Evolutionary conservation across 1,140 invertebrate genomes (phyloP).

Genomic region (Amyelois transitella): DNA sequence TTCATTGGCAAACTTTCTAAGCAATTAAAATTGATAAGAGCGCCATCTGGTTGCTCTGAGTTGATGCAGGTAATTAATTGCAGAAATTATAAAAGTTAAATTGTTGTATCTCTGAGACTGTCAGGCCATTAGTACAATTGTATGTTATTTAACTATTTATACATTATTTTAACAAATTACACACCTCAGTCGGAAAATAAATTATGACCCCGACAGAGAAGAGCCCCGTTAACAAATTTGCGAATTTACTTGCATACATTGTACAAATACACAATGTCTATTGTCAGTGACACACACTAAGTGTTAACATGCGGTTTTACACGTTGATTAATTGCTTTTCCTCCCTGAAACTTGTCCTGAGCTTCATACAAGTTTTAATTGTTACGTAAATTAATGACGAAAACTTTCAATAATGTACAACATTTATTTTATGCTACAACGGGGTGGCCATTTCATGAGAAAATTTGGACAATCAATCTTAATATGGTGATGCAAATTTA

Average conservation of each 20-base stretch:
- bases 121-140: neutral
- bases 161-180: no score
- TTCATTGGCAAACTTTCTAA: constrained; percentile 11
- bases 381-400: neutral
- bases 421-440: neutral
- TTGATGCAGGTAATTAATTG: neutral
- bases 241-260: no score
- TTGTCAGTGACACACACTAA: neutral
- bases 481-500: no score
- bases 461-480: neutral
- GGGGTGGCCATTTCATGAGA: neutral
- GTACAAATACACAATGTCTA: no score
- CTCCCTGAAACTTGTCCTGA: neutral
- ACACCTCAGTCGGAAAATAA: no score
- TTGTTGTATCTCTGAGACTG: neutral
- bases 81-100: neutral
- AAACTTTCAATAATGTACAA: neutral
- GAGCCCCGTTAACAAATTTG: no score
- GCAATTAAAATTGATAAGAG: constrained; percentile 16
- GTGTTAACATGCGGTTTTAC: neutral
- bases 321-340: neutral
- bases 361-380: neutral
- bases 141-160: no score
- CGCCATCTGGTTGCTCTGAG: constrained; percentile 14
- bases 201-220: no score